A percentile compares a stretch with the other conserved stretches of the same genome.
phyloP scores from a whole-genome alignment of 2,888 invertebrate species.

The Caenorhabditis imperialis region DNA sequence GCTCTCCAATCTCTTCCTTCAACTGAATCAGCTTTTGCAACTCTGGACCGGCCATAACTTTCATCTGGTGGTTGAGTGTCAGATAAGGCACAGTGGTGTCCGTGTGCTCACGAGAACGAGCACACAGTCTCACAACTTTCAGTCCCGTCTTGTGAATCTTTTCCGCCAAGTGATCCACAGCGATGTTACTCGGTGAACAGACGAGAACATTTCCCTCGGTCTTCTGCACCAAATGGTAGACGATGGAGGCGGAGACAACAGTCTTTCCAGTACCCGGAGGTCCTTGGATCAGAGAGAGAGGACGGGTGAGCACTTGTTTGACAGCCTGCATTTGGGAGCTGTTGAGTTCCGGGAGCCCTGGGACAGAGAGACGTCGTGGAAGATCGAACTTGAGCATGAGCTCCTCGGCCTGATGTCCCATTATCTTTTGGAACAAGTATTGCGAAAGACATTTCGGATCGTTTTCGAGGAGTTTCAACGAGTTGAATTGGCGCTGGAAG shows the following conservation, averaged over 20 bases:
- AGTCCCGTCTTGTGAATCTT: constrained; percentile 97
- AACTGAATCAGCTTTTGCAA: constrained; percentile 52
- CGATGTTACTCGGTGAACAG: constrained; percentile 98
- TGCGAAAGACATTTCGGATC: constrained; percentile 96
- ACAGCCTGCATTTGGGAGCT: constrained; percentile 98
- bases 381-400: constrained; percentile 79
- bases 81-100: constrained; percentile 97
- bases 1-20: constrained; percentile 93
- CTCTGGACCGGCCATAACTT: constrained; percentile 87
- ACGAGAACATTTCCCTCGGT: constrained; percentile 86
- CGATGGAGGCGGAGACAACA: constrained; percentile 98
- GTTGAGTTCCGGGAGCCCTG: constrained; percentile 96
- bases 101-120: constrained; percentile 97
- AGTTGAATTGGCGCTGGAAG: constrained; percentile 86
- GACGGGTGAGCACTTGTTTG: constrained; percentile 95
- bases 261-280: constrained; percentile 81
- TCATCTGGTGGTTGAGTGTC: constrained; percentile 95
- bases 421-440: constrained; percentile 94
- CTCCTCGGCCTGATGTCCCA: constrained; percentile 84
- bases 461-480: constrained; percentile 93
- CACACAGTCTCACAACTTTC: constrained; percentile 92
- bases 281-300: constrained; percentile 94
- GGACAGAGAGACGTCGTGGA: constrained; percentile 91
- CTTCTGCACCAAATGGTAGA: constrained; percentile 95
- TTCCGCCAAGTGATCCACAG: constrained; percentile 98